Percentiles rank a stretch among this genome's conserved stretches.
These are phyloP conservation scores for Adrianichthys oophorus DNA, from an alignment of 2,797 vertebrate species.

Conservation along the genomic window DNA sequence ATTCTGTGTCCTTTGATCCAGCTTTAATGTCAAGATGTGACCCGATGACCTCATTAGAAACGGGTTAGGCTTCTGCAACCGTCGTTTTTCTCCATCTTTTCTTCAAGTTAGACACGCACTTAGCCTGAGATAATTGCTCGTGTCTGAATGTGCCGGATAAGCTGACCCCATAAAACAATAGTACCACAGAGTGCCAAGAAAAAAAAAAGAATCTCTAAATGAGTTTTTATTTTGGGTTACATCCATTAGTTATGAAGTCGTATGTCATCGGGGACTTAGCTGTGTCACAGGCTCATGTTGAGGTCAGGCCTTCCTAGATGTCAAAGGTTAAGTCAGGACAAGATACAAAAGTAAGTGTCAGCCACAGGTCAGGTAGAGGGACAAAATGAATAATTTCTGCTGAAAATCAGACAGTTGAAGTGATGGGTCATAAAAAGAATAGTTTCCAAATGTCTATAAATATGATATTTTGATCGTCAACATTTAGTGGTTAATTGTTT, in stretches of 20 bases:
- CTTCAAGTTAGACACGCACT: conserved; percentile 39
- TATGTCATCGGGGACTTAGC: conserved; percentile 16
- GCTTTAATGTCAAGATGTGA: conserved; percentile 58
- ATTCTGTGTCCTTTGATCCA: conserved; percentile 28
- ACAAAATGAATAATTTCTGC: conserved; percentile 16
- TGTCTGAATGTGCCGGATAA: conserved; percentile 65
- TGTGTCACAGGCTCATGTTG: conserved; percentile 34
- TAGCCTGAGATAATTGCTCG: conserved; percentile 61
- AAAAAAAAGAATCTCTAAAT: conserved; percentile 57
- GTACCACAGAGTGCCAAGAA: conserved; percentile 38
- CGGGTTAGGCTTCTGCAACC: conserved; percentile 45
- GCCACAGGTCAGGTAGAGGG: conserved; percentile 7
- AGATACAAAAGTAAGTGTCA: conserved; percentile 1
- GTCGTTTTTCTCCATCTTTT: conserved; percentile 33
- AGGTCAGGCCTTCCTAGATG: conserved; percentile 34
- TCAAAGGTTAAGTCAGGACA: conserved; percentile 36
- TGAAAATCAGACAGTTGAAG: background rate
- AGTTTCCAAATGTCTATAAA: background rate
- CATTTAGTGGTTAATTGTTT: no score
- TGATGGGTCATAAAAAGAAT: background rate
- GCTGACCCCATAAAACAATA: conserved; percentile 70
- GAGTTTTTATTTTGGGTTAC: conserved; percentile 65
- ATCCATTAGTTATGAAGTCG: conserved; percentile 50
- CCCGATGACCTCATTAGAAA: conserved; percentile 44
- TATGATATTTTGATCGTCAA: background rate